Conservation (phyloP, 2,797 vertebrate species). For the Euphonia xanthogaster region DNA sequence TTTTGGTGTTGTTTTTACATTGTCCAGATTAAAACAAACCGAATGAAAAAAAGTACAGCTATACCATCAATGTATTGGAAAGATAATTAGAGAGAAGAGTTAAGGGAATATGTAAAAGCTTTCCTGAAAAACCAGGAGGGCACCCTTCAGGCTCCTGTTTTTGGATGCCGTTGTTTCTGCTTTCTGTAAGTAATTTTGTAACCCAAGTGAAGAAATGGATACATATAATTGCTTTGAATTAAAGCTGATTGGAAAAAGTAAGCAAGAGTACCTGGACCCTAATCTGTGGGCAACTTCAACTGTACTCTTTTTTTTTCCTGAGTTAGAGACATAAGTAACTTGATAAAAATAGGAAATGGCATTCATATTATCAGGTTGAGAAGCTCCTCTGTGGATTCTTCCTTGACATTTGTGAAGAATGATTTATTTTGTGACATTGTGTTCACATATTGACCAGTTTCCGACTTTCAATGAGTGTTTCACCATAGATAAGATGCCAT, state of each 20-base stretch:
- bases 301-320: neutral
- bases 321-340: neutral
- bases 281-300: neutral
- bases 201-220: neutral
- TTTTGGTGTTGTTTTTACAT: neutral
- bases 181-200: neutral
- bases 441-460: neutral
- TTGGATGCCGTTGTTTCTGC: neutral
- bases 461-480: neutral
- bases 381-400: neutral
- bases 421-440: neutral
- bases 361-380: neutral
- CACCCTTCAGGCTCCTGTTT: neutral
- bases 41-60: neutral
- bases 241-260: neutral
- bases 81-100: neutral
- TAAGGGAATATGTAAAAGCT: neutral
- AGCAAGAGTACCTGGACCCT: neutral
- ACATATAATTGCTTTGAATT: neutral
- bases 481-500: neutral
- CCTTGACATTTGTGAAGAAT: neutral
- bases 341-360: neutral
- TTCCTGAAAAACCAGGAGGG: neutral
- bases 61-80: neutral
- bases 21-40: neutral